A percentile compares a stretch with the other conserved stretches of the same genome.
Conservation (phyloP, 92 coral and sea anemone genomes). For the Parazoanthus darwini region DNA sequence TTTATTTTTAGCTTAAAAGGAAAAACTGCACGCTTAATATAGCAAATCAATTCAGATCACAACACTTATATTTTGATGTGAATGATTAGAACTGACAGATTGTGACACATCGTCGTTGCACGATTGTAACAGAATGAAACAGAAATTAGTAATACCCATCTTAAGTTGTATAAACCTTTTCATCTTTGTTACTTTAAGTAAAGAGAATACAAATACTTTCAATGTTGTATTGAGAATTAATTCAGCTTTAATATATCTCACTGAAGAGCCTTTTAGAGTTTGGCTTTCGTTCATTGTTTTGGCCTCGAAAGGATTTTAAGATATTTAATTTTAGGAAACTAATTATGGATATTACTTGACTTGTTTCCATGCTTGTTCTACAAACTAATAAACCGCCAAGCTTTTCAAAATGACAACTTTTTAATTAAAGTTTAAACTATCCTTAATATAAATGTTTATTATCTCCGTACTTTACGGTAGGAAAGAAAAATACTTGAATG, state of each 20-base stretch:
- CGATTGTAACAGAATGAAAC: not conserved
- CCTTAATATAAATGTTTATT: not conserved
- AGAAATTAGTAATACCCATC: not conserved
- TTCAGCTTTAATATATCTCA: not conserved
- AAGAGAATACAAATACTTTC: not conserved
- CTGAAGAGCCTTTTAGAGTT: not conserved
- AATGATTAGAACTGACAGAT: not conserved
- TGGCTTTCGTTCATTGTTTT: not conserved
- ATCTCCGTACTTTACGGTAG: not conserved
- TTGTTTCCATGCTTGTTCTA: no score
- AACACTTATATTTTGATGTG: not conserved
- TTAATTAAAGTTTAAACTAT: not conserved
- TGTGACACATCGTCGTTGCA: not conserved
- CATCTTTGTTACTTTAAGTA: not conserved
- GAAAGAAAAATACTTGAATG: not conserved
- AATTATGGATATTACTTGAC: slow-evolving; percentile 3
- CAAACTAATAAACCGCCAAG: not conserved
- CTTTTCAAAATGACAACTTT: not conserved
- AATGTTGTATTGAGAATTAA: not conserved
- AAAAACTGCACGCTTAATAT: no score
- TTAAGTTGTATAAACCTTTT: not conserved
- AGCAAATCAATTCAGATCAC: not conserved
- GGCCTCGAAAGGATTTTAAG: not conserved
- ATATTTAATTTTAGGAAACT: not conserved
- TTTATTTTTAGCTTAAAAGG: no score